Percentiles rank a stretch among this genome's conserved stretches.
Evolutionary conservation across 37 sponge, comb jelly and placozoan species (phyloP).

Genomic region (Halisarca cf. caerulea): DNA sequence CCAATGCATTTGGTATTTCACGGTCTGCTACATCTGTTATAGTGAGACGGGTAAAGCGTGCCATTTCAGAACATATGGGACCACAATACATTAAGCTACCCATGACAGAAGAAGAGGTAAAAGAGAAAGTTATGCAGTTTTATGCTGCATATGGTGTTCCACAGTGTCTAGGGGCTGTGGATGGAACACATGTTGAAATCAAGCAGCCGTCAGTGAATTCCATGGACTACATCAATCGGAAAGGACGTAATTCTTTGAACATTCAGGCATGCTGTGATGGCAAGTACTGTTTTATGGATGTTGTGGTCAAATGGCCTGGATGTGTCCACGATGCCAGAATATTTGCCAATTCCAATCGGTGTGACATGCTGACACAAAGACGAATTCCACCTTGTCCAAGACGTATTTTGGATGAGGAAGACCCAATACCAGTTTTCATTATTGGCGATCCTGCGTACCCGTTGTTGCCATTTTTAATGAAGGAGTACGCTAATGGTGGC

Average conservation of each 20-base stretch:
- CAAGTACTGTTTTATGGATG: slow-evolving; percentile 38
- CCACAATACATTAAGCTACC: slow-evolving; percentile 33
- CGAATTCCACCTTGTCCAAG: slow-evolving; percentile 17
- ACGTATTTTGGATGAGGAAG: slow-evolving; percentile 18
- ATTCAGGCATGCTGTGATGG: slow-evolving; percentile 36
- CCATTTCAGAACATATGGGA: slow-evolving; percentile 9
- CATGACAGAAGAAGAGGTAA: slow-evolving; percentile 20
- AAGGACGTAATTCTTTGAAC: slow-evolving; percentile 26
- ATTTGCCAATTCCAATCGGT: background rate
- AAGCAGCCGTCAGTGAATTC: slow-evolving; percentile 29
- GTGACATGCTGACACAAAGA: background rate
- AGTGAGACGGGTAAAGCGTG: slow-evolving; percentile 17
- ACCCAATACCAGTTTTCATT: too few relatives aligned
- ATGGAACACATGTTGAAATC: too few relatives aligned
- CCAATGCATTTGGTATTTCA: too few relatives aligned
- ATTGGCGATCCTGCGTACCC: too few relatives aligned
- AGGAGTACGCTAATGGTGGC: too few relatives aligned
- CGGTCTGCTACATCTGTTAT: slow-evolving; percentile 13
- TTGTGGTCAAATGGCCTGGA: too few relatives aligned
- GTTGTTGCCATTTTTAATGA: too few relatives aligned
- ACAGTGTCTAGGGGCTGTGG: too few relatives aligned
- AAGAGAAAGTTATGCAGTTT: slow-evolving; percentile 15
- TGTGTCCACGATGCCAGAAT: slow-evolving; percentile 20
- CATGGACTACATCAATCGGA: slow-evolving; percentile 42
- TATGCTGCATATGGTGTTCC: background rate